phyloP scores from a whole-genome alignment of 2,797 vertebrate genomes.

The Sebastes hubbsi region DNA sequence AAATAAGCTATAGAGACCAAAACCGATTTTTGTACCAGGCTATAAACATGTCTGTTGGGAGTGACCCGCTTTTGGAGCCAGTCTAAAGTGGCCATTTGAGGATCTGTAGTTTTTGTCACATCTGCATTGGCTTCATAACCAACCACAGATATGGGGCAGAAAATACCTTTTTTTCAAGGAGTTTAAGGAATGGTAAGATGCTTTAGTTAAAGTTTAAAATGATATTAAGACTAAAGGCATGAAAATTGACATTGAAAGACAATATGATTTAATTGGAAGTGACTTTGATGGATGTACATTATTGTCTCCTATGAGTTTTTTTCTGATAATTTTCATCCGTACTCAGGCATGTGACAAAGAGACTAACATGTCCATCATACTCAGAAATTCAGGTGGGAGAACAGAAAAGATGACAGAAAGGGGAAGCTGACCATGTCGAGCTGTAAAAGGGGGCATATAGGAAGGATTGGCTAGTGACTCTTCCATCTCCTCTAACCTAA shows the following conservation, averaged over 20 bases:
- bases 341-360: background rate
- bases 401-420: background rate
- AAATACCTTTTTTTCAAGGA: background rate
- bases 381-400: background rate
- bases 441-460: background rate
- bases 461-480: background rate
- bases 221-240: background rate
- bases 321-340: background rate
- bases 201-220: background rate
- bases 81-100: too few relatives aligned
- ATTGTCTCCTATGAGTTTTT: background rate
- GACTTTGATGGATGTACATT: background rate
- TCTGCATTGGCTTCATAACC: background rate
- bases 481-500: conserved; percentile 27
- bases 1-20: too few relatives aligned
- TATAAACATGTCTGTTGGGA: too few relatives aligned
- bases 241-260: background rate
- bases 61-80: too few relatives aligned
- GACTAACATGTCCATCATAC: background rate
- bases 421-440: background rate
- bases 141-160: background rate
- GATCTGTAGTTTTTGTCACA: too few relatives aligned
- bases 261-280: background rate
- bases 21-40: too few relatives aligned
- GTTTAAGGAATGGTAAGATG: background rate